Evolutionary conservation across 2,797 vertebrate genomes (phyloP), one percentile per base, ranked within the genome.

Genomic region (Erpetoichthys calabaricus): DNA sequence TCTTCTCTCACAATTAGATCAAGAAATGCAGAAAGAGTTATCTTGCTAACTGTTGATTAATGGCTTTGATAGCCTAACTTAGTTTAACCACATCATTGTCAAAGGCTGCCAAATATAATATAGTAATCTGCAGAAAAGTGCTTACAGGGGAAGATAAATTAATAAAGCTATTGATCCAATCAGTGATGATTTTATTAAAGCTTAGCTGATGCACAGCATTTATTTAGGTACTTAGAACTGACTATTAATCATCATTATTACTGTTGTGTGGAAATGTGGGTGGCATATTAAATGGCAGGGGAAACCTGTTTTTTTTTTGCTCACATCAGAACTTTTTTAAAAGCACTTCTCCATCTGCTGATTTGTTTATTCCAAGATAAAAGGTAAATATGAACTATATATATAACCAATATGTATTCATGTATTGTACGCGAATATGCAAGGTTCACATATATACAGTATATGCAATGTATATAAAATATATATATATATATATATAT

Each of bases 111-210:
- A 63, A 56, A 47, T 69, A n/a, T 6, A 57, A 46, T 57, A 4
- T 6, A 58, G 55, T 59, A 54, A n/a, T 56, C 5, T 7, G 52
- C 51, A 10, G 59, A 60, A 62, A 42, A 55, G 51, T 61, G 50
- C 61, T 63, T 64, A 7, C 7, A 4, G 4, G 57, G 8, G 59
- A 56, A 59, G 51, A 63, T 42, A 5, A 46, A 42, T 64, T 51
- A 47, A 56, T 3, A 64, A 42, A 58, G 56, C n/a, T 54, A 62
- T 59, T 47, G 47, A 69, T 63, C 45, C 8, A 50, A 50, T 63
- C 54, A 62, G 47, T 60, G 45, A 9, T 45, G 0, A 58, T 61
- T 58, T 64, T 67, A 64, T 57, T 58, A 44, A 3, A 56, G 10
- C 6, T 50, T 3, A 59, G 55, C 4, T 62, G 57, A 68, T 52